Conservation (phyloP, 2,113 vertebrate genomes). For the Notechis scutatus region DNA sequence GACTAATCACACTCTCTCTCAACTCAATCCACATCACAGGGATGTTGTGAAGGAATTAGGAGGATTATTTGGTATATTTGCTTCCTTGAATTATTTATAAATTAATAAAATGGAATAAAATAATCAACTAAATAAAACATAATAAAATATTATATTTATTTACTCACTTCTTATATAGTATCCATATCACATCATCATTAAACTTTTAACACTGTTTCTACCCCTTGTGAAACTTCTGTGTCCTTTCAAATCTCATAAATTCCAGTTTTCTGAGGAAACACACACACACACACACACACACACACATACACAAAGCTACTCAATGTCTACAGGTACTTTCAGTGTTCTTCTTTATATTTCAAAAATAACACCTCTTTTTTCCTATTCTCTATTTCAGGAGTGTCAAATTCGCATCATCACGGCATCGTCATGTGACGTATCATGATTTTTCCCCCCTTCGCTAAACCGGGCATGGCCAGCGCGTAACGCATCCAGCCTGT, state of each 20-base stretch:
- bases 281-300: neutral
- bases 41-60: no score
- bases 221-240: neutral
- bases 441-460: no score
- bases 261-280: neutral
- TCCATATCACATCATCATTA: neutral
- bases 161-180: neutral
- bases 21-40: neutral
- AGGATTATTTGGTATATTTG: no score
- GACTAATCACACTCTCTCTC: neutral
- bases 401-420: no score
- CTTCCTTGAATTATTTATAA: no score
- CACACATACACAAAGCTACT: neutral
- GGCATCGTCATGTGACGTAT: no score
- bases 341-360: neutral
- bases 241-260: neutral
- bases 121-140: no score
- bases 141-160: neutral
- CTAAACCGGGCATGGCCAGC: no score
- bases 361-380: neutral
- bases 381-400: neutral
- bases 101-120: no score
- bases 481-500: no score
- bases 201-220: neutral
- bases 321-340: neutral